phyloP scores from a whole-genome alignment of 2,888 invertebrate genomes.

The Sinohyriopsis cumingii region DNA sequence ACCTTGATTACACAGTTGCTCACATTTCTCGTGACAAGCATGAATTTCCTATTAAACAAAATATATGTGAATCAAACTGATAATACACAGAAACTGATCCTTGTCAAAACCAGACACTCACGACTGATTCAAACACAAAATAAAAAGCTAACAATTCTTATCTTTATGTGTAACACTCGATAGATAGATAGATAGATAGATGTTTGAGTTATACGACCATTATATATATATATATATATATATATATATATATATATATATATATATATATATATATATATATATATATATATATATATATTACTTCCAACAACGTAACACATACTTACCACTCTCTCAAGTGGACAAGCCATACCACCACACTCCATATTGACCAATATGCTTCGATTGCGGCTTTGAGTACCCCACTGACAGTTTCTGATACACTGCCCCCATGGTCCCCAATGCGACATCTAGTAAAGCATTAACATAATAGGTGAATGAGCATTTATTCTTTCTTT shows the following conservation, averaged over 20 bases:
- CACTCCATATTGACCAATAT: conserved; percentile 31
- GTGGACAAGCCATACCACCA: conserved; percentile 33
- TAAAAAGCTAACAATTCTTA: too few relatives aligned
- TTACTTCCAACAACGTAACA: too few relatives aligned
- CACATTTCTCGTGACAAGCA: conserved; percentile 40
- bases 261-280: neutral
- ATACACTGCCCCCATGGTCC: conserved; percentile 42
- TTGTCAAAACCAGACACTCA: too few relatives aligned
- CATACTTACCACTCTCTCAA: conserved; percentile 2
- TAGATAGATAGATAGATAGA: too few relatives aligned
- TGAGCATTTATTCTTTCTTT: neutral
- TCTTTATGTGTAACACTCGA: too few relatives aligned
- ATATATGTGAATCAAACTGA: neutral
- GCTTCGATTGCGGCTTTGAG: conserved; percentile 29
- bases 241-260: neutral
- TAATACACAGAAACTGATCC: too few relatives aligned
- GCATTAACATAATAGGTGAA: conserved; percentile 1
- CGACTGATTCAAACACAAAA: too few relatives aligned
- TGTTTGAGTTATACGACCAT: too few relatives aligned
- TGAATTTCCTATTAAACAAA: conserved; percentile 19
- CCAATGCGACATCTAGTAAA: conserved; percentile 36
- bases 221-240: too few relatives aligned
- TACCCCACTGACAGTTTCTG: conserved; percentile 39
- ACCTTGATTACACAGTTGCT: conserved; percentile 42
- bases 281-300: too few relatives aligned